These are phyloP conservation scores for Melanargia galathea DNA, from an alignment of 2,888 invertebrate species.

Conservation along the genomic window DNA sequence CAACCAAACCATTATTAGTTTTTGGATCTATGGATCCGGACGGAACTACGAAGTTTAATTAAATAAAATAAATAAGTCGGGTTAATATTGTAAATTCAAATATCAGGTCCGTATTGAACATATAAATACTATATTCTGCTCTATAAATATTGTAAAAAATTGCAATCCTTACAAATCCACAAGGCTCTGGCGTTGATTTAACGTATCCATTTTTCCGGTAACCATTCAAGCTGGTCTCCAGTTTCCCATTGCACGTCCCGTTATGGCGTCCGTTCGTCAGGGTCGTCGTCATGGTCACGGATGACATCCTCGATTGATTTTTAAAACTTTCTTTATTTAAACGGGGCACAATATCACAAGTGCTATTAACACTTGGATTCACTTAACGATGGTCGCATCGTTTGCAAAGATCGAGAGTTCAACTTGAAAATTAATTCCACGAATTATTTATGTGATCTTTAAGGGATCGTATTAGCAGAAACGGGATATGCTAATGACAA, in stretches of 20 bases:
- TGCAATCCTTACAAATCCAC: constrained; percentile 54
- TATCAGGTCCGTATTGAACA: no score
- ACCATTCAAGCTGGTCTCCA: constrained; percentile 64
- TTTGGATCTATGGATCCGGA: background rate
- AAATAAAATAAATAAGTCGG: no score
- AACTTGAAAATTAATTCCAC: background rate
- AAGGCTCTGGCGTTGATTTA: constrained; percentile 57
- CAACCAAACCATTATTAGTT: background rate
- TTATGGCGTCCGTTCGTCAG: constrained; percentile 67
- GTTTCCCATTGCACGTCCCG: constrained; percentile 48
- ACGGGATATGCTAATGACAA: constrained; percentile 25
- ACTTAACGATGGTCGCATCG: constrained; percentile 42
- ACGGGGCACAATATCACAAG: constrained; percentile 35
- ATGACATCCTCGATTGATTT: constrained; percentile 62
- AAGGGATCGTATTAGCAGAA: background rate
- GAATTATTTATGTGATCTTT: background rate
- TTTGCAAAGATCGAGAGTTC: constrained; percentile 37
- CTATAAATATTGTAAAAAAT: background rate
- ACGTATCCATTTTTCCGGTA: constrained; percentile 71
- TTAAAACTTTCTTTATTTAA: constrained; percentile 33
- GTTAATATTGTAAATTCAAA: background rate
- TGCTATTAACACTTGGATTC: constrained; percentile 36
- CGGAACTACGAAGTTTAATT: background rate
- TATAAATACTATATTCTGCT: background rate
- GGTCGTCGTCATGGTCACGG: constrained; percentile 70